Evolutionary conservation across 2,888 invertebrate genomes (phyloP), one percentile per base, ranked within the genome.

Genomic region (Morpho achilles): DNA sequence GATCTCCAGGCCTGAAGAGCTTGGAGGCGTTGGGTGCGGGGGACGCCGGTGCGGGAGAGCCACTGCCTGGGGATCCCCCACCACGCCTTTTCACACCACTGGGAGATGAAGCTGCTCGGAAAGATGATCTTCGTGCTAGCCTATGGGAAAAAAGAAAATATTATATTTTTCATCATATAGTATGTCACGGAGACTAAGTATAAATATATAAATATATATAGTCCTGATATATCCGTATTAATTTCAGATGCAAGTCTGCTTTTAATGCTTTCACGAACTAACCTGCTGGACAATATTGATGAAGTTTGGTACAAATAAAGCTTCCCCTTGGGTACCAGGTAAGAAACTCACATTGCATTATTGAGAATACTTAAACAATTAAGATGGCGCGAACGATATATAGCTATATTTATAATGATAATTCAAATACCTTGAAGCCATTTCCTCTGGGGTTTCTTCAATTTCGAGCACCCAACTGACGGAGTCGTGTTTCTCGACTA

Each of bases 401-500:
- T 32, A 5, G 32, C 32, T 32, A 32, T 32, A 32, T 32, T 32
- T 32, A 32, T 32, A 5, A 32, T 32, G 32, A 32, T 32, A 32
- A 32, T 32, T 32, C 32, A 3, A 32, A n/a, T 4, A 87, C 88
- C 89, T 87, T 4, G 93, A 92, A 49, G 94, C 94, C 46, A 94
- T 92, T 64, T 93, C 93, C 72, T 95, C 94, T 0, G 95, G 94
- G 9, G 94, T 93, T 71, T 94, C 94, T 69, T 94, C 94, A 75
- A 97, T 94, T 77, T 96, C 96, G 41, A 96, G 87, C 16, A 96
- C 96, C 94, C 96, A 97, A 72, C 96, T 96, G 45, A 97, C 96
- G 0, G 96, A 96, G 78, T 96, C 96, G 58, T 94, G 94, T 77
- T 96, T 96, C 78, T 96, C 95, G 1, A 96, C 95, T 63, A 97